Conservation (phyloP, 1,140 invertebrate genomes). For the Drosophila chauvacae region DNA sequence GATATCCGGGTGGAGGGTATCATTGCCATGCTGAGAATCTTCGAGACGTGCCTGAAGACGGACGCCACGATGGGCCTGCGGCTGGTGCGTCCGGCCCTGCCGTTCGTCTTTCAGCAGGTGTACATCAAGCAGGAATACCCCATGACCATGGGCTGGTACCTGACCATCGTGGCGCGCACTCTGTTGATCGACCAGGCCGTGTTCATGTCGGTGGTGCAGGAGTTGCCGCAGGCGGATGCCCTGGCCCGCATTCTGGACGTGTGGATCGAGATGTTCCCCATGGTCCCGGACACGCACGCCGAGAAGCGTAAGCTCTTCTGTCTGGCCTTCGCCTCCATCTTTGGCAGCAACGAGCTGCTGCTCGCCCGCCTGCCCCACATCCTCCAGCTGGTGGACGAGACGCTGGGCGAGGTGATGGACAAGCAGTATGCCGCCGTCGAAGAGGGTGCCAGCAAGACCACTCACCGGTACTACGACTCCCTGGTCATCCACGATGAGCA, state of each 20-base stretch:
- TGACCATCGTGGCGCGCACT: conserved; percentile 91
- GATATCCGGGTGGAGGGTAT: conserved; percentile 93
- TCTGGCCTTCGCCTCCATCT: conserved; percentile 92
- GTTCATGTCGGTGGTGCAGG: conserved; percentile 88
- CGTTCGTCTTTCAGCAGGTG: conserved; percentile 88
- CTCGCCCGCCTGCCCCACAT: conserved; percentile 91
- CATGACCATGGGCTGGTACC: conserved; percentile 90
- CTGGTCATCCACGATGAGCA: conserved; percentile 80
- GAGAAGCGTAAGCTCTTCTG: conserved; percentile 93
- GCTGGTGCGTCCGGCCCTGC: conserved; percentile 88
- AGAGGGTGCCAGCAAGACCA: conserved; percentile 49
- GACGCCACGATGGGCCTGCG: conserved; percentile 88
- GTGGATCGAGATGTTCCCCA: conserved; percentile 92
- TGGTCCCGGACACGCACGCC: conserved; percentile 90
- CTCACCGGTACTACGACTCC: conserved; percentile 71
- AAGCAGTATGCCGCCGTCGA: conserved; percentile 85
- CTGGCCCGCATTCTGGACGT: conserved; percentile 89
- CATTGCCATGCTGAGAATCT: conserved; percentile 89
- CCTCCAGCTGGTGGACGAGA: conserved; percentile 91
- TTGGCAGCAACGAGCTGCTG: conserved; percentile 89
- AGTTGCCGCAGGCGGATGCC: conserved; percentile 86
- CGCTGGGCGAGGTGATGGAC: conserved; percentile 93
- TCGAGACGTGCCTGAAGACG: conserved; percentile 89
- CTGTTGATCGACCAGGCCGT: conserved; percentile 90
- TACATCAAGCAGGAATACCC: conserved; percentile 89